Evolutionary conservation across 2,797 vertebrate genomes (phyloP).

Genomic region (Pipistrellus nathusii): DNA sequence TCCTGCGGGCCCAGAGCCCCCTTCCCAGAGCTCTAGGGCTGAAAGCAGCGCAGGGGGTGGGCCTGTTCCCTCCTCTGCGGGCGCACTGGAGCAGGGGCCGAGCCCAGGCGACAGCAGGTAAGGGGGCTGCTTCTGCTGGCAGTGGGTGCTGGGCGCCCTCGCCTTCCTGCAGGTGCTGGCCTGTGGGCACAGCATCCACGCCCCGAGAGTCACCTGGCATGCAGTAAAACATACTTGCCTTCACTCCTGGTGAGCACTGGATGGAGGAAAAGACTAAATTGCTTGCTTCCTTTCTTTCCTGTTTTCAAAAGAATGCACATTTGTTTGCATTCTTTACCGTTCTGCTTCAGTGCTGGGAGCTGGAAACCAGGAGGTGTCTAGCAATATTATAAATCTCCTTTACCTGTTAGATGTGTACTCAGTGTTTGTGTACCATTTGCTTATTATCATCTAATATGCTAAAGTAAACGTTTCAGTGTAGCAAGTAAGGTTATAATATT

Average conservation of each 20-base stretch:
- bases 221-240: neutral
- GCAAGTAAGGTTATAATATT: neutral
- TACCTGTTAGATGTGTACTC: neutral
- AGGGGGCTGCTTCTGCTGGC: slow-evolving; percentile 84
- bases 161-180: neutral
- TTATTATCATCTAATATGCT: neutral
- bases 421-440: neutral
- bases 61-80: slow-evolving; percentile 86
- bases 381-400: neutral
- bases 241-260: neutral
- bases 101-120: slow-evolving; percentile 94
- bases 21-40: slow-evolving; percentile 86
- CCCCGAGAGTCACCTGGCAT: neutral
- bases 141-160: slow-evolving; percentile 32
- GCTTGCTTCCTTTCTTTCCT: slow-evolving; percentile 64
- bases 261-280: neutral
- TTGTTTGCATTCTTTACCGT: slow-evolving; percentile 8
- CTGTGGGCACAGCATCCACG: neutral
- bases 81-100: slow-evolving; percentile 91
- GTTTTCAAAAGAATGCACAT: slow-evolving; percentile 43
- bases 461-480: neutral
- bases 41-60: slow-evolving; percentile 90
- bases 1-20: slow-evolving; percentile 89
- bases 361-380: neutral
- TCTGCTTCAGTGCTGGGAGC: slow-evolving; percentile 29